Percentiles rank a stretch among this genome's conserved stretches.
Conservation (phyloP, 2,113 vertebrate species). For the Sminthopsis crassicaudata region DNA sequence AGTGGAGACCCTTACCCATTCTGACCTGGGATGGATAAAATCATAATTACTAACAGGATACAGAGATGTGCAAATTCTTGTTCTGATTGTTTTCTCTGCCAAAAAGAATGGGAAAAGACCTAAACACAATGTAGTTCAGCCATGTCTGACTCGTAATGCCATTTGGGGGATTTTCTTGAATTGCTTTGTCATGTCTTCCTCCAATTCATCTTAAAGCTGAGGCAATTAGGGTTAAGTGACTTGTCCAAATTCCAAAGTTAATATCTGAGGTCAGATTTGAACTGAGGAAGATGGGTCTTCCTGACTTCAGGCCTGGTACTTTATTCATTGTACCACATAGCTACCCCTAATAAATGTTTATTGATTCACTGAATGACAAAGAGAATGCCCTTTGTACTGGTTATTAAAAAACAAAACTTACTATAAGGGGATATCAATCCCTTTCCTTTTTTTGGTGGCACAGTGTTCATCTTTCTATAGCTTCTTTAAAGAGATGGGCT, state of each 20-base stretch:
- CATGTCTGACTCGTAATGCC: neutral
- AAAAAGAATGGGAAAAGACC: neutral
- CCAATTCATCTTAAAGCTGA: neutral
- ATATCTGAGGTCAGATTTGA: neutral
- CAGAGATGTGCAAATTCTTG: neutral
- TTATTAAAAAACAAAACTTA: neutral
- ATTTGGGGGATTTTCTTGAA: neutral
- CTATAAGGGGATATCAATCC: neutral
- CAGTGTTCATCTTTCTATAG: neutral
- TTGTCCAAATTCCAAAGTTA: neutral
- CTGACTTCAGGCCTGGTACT: neutral
- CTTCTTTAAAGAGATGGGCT: neutral
- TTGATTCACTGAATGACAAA: neutral
- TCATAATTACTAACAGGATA: neutral
- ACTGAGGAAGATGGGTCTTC: neutral
- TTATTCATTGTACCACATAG: neutral
- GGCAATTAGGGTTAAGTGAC: neutral
- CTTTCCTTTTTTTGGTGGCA: neutral
- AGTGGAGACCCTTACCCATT: neutral
- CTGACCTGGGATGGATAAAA: neutral
- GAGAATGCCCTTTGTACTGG: neutral
- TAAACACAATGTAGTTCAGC: neutral
- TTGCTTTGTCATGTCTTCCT: neutral
- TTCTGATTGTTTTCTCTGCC: neutral
- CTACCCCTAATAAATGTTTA: neutral